A percentile compares a stretch with the other conserved stretches of the same genome.
Evolutionary conservation across 2,797 vertebrate species (phyloP).

Genomic region (Atherinosoma microstoma): DNA sequence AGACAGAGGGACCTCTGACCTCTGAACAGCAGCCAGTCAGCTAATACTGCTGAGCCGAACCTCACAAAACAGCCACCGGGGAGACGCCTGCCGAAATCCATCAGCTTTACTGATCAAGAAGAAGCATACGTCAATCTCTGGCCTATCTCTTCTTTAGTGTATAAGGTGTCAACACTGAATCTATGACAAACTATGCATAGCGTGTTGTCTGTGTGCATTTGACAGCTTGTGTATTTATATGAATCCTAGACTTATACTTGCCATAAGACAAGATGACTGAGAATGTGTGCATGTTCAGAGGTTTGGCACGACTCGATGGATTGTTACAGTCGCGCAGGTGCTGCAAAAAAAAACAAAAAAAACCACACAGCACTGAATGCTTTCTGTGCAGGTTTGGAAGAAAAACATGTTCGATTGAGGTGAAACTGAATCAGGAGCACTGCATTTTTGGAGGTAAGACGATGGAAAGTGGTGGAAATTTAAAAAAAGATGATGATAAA

Average conservation of each 20-base stretch:
- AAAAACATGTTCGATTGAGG: not conserved
- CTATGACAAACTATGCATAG: slow-evolving; percentile 35
- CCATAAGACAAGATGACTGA: not conserved
- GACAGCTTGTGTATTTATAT: slow-evolving; percentile 3
- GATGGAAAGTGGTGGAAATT: too few species aligned
- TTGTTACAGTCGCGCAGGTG: not conserved
- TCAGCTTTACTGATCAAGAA: slow-evolving; percentile 88
- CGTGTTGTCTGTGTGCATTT: not conserved
- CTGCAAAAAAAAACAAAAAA: not conserved
- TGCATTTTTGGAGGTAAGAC: not conserved
- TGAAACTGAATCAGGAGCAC: not conserved
- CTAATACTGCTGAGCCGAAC: slow-evolving; percentile 87
- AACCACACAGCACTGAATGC: not conserved
- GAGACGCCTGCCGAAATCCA: slow-evolving; percentile 87
- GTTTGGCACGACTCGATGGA: not conserved
- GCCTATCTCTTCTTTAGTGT: slow-evolving; percentile 35
- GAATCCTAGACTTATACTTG: slow-evolving; percentile 10
- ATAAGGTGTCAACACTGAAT: slow-evolving; percentile 24
- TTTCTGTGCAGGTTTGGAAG: not conserved
- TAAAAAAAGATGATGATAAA: too few species aligned
- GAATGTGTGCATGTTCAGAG: not conserved
- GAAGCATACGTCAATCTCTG: slow-evolving; percentile 41
- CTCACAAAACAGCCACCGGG: slow-evolving; percentile 85
- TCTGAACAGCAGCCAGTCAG: slow-evolving; percentile 88
- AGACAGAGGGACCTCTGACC: slow-evolving; percentile 89